phyloP scores from a whole-genome alignment of 2,888 invertebrate species.

The Ctenicera cuprea region DNA sequence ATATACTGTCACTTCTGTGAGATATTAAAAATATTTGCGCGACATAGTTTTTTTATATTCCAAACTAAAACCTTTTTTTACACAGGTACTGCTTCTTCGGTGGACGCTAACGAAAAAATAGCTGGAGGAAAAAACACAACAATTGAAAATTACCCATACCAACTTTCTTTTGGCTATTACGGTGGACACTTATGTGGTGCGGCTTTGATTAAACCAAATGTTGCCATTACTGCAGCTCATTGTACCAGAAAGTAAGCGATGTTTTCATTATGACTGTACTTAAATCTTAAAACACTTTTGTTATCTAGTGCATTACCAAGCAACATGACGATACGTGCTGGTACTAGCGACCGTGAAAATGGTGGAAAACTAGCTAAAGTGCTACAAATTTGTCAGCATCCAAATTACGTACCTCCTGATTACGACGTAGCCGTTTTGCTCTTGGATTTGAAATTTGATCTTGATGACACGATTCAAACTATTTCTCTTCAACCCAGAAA shows the following conservation, averaged over 20 bases:
- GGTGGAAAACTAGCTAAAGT: background rate
- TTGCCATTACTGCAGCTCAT: constrained; percentile 75
- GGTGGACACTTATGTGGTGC: constrained; percentile 75
- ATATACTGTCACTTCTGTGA: too few species aligned
- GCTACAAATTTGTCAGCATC: background rate
- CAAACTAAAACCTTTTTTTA: too few species aligned
- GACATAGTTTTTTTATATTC: too few species aligned
- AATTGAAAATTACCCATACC: constrained; percentile 75
- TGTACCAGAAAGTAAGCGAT: constrained; percentile 67
- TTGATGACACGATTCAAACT: background rate
- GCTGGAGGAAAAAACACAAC: constrained; percentile 73
- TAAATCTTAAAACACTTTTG: background rate
- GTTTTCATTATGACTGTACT: background rate
- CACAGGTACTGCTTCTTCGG: background rate
- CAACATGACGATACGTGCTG: constrained; percentile 1
- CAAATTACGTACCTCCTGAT: constrained; percentile 3
- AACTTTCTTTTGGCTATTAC: constrained; percentile 73
- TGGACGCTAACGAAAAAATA: constrained; percentile 64
- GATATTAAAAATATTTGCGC: too few species aligned
- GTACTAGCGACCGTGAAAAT: background rate
- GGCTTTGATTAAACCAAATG: constrained; percentile 72
- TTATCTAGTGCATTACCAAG: background rate
- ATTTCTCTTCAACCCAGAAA: background rate
- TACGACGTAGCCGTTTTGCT: constrained; percentile 10
- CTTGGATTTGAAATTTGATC: background rate